A percentile compares a stretch with the other conserved stretches of the same genome.
phyloP scores from a whole-genome alignment of 1,140 invertebrate genomes.

The Rhizoglyphus robini region DNA sequence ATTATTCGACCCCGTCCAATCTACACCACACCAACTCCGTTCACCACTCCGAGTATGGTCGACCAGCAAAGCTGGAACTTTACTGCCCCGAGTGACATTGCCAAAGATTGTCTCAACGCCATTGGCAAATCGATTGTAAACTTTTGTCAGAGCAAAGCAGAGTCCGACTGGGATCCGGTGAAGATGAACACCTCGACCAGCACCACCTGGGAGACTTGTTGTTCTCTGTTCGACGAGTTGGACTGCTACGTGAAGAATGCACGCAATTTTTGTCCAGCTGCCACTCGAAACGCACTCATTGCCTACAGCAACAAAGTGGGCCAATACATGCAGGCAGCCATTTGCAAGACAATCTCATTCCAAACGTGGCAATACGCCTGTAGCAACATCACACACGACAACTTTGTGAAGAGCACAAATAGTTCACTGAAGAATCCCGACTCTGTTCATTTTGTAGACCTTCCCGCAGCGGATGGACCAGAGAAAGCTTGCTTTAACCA shows the following conservation, averaged over 20 bases:
- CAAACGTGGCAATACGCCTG: background rate
- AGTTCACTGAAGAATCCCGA: background rate
- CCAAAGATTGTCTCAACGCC: background rate
- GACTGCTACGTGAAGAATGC: background rate
- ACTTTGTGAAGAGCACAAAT: background rate
- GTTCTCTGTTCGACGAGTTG: background rate
- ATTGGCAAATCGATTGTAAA: background rate
- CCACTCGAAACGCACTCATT: background rate
- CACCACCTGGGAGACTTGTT: conserved; percentile 2
- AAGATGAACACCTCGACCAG: background rate
- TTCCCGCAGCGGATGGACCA: background rate
- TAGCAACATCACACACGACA: background rate
- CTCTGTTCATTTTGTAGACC: background rate
- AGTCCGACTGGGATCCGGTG: background rate
- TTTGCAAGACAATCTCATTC: background rate
- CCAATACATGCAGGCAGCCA: background rate
- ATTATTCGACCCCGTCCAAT: too few relatives aligned
- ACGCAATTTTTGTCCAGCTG: background rate
- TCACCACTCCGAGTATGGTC: too few relatives aligned
- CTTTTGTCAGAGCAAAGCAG: background rate
- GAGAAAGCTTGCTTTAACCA: background rate
- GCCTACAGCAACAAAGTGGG: background rate
- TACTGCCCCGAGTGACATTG: background rate
- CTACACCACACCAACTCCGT: too few relatives aligned
- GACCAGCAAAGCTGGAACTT: background rate